Base-by-base conservation (phyloP, 2,888 invertebrate genomes). In the Hydriomena furcata region DNA sequence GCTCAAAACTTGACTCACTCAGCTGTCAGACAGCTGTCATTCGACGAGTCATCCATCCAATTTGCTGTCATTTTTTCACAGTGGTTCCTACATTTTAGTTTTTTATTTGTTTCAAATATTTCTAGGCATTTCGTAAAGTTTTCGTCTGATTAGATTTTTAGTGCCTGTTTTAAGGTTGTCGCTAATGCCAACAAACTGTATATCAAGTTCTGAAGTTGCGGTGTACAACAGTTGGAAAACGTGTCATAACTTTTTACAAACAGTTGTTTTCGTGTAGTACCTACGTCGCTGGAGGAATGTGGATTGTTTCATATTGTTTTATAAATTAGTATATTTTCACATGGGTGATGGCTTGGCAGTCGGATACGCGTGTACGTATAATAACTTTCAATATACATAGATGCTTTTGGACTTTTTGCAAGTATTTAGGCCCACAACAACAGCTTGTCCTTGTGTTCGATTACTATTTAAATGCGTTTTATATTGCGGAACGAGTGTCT, bases 261-360 rank as follows among this genome's bases (percentile, higher is more conserved):
- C 76, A 80, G 81, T 82, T 85, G 82, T 84, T 82, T 76, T 76
- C 76, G 75, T 79, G 72, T 76, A 53, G 79, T 83, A n/a, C n/a
- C n/a, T n/a, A 81, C 77, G 75, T 81, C 78, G 74, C 68, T 73
- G 68, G 78, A 82, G 84, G 82, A 84, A 87, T 83, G 77, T 80
- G 82, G 79, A 85, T 82, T 79, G 81, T 82, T 79, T 79, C 71
- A 71, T 66, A 77, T 81, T 85, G 74, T 79, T 79, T 73, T 73
- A 71, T 76, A 36, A 83, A 82, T 76, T 82, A 84, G 88, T 87
- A 74, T 73, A 80, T 76, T 77, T 82, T 83, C 88, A 82, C 84
- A 89, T 90, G 89, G 89, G 89, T 89, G 82, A 90, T 90, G 90
- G 90, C 90, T 89, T 90, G 90, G 90, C 90, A 89, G 82, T 83